phyloP scores from a whole-genome alignment of 1,140 invertebrate genomes.

The Pectinophora gossypiella region DNA sequence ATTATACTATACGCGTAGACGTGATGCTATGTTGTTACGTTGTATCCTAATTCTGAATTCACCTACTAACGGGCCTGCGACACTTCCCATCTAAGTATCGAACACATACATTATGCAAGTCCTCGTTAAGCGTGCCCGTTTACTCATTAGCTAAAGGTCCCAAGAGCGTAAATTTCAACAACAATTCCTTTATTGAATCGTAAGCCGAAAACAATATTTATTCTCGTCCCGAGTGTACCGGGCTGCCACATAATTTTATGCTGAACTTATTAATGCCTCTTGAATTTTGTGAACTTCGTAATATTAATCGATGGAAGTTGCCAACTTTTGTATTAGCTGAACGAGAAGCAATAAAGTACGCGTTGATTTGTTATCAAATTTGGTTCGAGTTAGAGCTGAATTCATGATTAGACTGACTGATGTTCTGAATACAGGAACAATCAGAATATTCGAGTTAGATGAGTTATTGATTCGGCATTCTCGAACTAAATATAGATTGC shows the following conservation, averaged over 20 bases:
- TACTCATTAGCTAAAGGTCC: constrained; percentile 7
- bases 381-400: background rate
- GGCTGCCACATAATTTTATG: constrained; percentile 27
- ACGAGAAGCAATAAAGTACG: constrained; percentile 21
- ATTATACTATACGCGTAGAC: too few species aligned
- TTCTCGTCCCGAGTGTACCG: constrained; percentile 10
- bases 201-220: constrained; percentile 31
- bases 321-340: constrained; percentile 34
- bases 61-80: background rate
- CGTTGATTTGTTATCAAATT: constrained; percentile 4
- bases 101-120: background rate
- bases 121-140: background rate
- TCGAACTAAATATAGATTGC: too few species aligned
- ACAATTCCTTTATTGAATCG: constrained; percentile 30
- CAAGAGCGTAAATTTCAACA: constrained; percentile 25
- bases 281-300: constrained; percentile 33
- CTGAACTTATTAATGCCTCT: constrained; percentile 33
- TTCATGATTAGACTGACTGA: background rate
- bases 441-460: too few species aligned
- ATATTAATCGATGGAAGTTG: constrained; percentile 37
- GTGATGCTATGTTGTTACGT: too few species aligned
- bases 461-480: too few species aligned
- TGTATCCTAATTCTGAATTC: too few species aligned
- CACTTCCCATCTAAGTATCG: background rate
- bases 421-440: background rate